Evolutionary conservation across 2,888 invertebrate genomes (phyloP).

Genomic region (Drosophila austrosaltans): DNA sequence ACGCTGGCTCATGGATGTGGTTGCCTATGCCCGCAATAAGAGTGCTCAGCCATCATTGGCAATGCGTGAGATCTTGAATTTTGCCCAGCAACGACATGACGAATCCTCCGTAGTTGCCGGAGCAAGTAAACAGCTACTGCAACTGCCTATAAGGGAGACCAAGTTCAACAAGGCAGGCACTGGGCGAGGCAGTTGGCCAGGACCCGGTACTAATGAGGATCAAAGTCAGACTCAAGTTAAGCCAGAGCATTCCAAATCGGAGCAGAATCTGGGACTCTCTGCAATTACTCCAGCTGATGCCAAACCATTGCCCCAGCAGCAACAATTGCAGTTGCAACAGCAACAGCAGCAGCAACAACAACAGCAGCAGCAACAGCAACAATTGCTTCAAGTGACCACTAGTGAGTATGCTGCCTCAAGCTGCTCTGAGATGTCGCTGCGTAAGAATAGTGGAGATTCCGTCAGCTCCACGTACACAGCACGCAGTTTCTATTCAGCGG

Average conservation of each 20-base stretch:
- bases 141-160: conserved; percentile 85
- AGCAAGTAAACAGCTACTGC: conserved; percentile 72
- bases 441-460: conserved; percentile 86
- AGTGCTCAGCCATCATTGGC: conserved; percentile 82
- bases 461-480: conserved; percentile 85
- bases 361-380: conserved; percentile 49
- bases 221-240: conserved; percentile 34
- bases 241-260: conserved; percentile 92
- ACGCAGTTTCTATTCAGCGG: conserved; percentile 83
- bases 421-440: conserved; percentile 80
- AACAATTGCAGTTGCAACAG: conserved; percentile 37
- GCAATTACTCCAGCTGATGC: conserved; percentile 54
- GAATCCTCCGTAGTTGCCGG: conserved; percentile 32
- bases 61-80: conserved; percentile 82
- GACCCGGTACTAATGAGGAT: conserved; percentile 85
- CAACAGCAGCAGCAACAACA: conserved; percentile 34
- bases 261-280: conserved; percentile 86
- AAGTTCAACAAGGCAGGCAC: conserved; percentile 89
- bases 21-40: conserved; percentile 95
- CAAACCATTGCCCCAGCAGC: conserved; percentile 28
- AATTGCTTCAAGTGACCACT: conserved; percentile 63
- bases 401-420: conserved; percentile 48
- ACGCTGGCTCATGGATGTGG: conserved; percentile 98
- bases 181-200: conserved; percentile 93
- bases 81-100: conserved; percentile 69